phyloP scores from a whole-genome alignment of 2,888 invertebrate genomes.

The Troglohyphantes excavatus region DNA sequence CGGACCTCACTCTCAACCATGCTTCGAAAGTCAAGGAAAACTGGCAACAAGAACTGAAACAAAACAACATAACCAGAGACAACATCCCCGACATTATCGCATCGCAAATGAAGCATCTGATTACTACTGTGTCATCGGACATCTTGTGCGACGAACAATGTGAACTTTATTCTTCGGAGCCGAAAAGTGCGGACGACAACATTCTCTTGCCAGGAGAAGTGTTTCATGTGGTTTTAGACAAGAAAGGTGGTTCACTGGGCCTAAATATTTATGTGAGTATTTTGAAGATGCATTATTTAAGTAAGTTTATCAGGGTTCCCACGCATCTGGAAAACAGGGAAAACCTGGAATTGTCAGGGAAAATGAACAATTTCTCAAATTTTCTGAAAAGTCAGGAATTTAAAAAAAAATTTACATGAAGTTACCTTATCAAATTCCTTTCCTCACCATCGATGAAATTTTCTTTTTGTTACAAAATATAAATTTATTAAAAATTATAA shows the following conservation, averaged over 20 bases:
- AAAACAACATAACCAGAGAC: conserved; percentile 14
- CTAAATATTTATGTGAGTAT: conserved; percentile 75
- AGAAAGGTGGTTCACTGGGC: conserved; percentile 72
- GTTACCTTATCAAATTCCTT: no score
- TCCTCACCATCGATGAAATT: no score
- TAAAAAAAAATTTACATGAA: no score
- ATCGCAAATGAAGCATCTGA: conserved; percentile 53
- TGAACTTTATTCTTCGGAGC: background rate
- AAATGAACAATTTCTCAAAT: no score
- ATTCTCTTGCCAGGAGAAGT: conserved; percentile 66
- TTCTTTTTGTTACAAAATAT: no score
- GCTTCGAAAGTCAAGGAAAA: background rate
- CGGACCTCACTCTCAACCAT: conserved; percentile 67
- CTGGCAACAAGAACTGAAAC: conserved; percentile 5
- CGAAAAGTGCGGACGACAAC: conserved; percentile 21
- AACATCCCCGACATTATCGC: conserved; percentile 73
- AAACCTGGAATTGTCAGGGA: no score
- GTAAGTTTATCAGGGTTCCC: no score
- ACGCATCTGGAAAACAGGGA: no score
- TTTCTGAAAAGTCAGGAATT: no score
- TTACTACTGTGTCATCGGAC: background rate
- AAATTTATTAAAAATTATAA: background rate
- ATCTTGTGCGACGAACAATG: background rate
- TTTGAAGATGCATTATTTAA: no score
- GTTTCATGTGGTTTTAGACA: conserved; percentile 73